Base-by-base conservation (phyloP, 2,888 invertebrate species). In the Buathra laborator region DNA sequence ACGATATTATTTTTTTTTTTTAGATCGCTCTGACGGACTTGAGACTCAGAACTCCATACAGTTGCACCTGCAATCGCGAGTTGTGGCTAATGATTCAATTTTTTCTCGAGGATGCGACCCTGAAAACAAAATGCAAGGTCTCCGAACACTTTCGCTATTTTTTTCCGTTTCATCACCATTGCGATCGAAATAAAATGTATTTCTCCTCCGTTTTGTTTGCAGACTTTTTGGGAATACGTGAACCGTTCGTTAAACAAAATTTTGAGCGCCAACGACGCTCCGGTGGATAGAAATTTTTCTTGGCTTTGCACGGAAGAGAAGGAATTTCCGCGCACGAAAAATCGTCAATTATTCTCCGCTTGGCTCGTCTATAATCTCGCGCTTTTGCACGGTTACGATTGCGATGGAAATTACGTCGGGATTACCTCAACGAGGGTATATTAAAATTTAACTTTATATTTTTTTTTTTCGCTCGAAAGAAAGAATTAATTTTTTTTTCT, bases 61-160 rank as follows among this genome's bases (percentile, higher is more conserved):
- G 94, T 79, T 96, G 96, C 82, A 94, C 94, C 14, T 96, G 96
- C 87, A 92, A 94, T 4, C 95, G 95, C 90, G 96, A 96, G 91
- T 88, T 95, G 53, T 96, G 96, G 96, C 89, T 95, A 0, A 92
- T 95, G 88, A 85, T 95, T 12, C 94, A 94, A 86, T 90, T 94
- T 37, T 91, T 94, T 0, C 88, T 94, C 3, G 94, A 94, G 81
- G 92, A 93, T 71, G 89, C 93, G 48, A 88, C 89, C 19, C 87
- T 88, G 43, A 88, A 88, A 78, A 89, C 87, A 12, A 91, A 90
- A 81, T 80, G 88, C 64, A 91, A 92, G 88, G 92, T 93, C 59
- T 24, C 14, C 14, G 14, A 10, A 6, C 29, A 10, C 6, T 5
- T 29, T 14, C 4, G 14, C 29, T 29, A 3, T 5, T 14, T 32